Percentiles rank a stretch among this genome's conserved stretches.
These are phyloP conservation scores for Kudoa iwatai DNA, from an alignment of 30 jellyfish, hydroid and myxozoan species.

Conservation along the genomic window DNA sequence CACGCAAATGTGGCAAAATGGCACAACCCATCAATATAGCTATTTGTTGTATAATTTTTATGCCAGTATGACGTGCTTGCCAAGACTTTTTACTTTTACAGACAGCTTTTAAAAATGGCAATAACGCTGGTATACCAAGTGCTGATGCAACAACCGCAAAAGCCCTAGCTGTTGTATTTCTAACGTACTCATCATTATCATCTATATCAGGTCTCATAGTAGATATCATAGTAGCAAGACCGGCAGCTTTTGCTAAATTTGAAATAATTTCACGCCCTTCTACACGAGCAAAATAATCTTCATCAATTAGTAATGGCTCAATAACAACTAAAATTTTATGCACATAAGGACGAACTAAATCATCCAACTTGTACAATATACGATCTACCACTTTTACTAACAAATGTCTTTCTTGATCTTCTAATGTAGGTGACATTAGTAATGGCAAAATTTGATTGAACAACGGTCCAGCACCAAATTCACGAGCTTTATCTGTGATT, in stretches of 20 bases:
- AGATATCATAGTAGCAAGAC: conserved; percentile 92
- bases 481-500: conserved; percentile 85
- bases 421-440: conserved; percentile 96
- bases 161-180: conserved; percentile 98
- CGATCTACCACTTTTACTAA: conserved; percentile 90
- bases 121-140: conserved; percentile 75
- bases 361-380: conserved; percentile 70
- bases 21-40: conserved; percentile 99
- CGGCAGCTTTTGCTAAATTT: conserved; percentile 95
- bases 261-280: conserved; percentile 97
- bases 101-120: conserved; percentile 94
- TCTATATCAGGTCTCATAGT: conserved; percentile 97
- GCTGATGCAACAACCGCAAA: conserved; percentile 99
- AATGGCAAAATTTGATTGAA: conserved; percentile 82
- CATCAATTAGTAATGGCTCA: conserved; percentile 90
- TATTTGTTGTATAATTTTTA: conserved; percentile 91
- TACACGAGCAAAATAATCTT: conserved; percentile 93
- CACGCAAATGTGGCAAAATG: conserved; percentile 71
- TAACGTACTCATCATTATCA: conserved; percentile 76
- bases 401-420: conserved; percentile 98
- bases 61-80: conserved; percentile 99
- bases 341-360: conserved; percentile 83
- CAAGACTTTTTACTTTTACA: conserved; percentile 95
- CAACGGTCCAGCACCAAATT: conserved; percentile 95
- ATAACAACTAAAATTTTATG: conserved; percentile 95